Evolutionary conservation across 2,797 vertebrate genomes (phyloP).

Genomic region (Mormyrus hasselquistii): DNA sequence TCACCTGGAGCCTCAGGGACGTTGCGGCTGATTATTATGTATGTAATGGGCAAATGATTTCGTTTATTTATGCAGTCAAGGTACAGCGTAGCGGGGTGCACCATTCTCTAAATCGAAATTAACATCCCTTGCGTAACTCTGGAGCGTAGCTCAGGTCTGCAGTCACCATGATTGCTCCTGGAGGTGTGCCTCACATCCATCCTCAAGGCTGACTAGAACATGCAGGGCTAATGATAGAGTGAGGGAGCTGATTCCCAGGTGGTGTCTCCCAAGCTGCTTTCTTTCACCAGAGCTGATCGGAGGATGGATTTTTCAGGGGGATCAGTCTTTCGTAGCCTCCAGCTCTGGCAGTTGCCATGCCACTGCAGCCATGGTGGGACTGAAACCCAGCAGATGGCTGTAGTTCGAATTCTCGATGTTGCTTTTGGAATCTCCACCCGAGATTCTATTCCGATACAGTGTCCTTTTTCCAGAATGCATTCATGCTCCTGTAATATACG

Average conservation of each 20-base stretch:
- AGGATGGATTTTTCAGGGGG: constrained; percentile 15
- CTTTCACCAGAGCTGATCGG: neutral
- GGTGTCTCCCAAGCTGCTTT: neutral
- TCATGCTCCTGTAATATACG: neutral
- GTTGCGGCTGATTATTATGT: neutral
- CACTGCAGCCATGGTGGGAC: neutral
- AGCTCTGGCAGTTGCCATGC: neutral
- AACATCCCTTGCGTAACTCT: neutral
- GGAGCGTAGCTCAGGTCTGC: neutral
- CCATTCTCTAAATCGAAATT: neutral
- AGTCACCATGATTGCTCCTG: neutral
- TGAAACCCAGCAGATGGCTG: neutral
- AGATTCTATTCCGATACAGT: neutral
- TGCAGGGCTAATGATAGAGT: neutral
- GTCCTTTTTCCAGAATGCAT: constrained; percentile 3
- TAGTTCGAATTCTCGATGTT: constrained; percentile 5
- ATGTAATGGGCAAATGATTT: constrained; percentile 5
- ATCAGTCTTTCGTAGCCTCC: neutral
- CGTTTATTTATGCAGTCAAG: neutral
- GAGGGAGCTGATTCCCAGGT: neutral
- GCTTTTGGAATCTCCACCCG: constrained; percentile 13
- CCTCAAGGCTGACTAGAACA: neutral
- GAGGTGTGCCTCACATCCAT: neutral
- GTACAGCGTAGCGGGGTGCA: neutral
- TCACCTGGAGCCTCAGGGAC: neutral